Evolutionary conservation across 2,888 invertebrate species (phyloP), one percentile per base, ranked within the genome.

Genomic region (Platerodrilus igneus): DNA sequence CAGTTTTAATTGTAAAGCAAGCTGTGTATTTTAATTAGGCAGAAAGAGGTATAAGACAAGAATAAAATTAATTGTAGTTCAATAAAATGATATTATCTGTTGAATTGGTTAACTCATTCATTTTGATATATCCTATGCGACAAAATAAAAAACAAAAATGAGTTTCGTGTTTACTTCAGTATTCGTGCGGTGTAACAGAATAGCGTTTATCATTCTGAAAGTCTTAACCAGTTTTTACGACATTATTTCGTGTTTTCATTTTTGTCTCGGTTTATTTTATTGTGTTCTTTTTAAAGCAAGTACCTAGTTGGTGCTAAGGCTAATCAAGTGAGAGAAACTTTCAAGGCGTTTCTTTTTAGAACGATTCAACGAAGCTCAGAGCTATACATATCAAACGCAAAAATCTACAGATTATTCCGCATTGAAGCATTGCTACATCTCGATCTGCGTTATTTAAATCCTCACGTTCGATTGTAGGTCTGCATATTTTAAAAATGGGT

Each of bases 221-320:
- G 20, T 20, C 28, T 36, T 36, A 19, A 27, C 28, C 28, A 28
- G 27, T 36, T 36, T 36, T 36, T 36, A 34, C 25, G 14, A 25
- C 25, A 26, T 34, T 34, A 28, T 36, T 36, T 36, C 21, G 15
- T 21, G 28, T 36, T 36, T n/a, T 34, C 34, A 28, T 36, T 36
- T 36, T 36, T 21, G 36, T 36, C 14, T 15, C 21, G 36, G 36
- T 28, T 32, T 36, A 28, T 28, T 36, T 36, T 36, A 36, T 27
- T 36, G 21, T 28, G 13, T 28, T 27, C 36, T 34, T 23, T 34
- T 16, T 26, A 13, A 6, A 8, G 26, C 14, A 20, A 28, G 19
- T 34, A 34, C 18, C 17, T 34, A 29, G n/a, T 22, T 15, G 20
- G 15, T 22, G 6, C 25, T 23, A 22, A n/a, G 26, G 16, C 34